Conservation (phyloP, 2,113 vertebrate species). For the Onychorhynchus coronatus region DNA sequence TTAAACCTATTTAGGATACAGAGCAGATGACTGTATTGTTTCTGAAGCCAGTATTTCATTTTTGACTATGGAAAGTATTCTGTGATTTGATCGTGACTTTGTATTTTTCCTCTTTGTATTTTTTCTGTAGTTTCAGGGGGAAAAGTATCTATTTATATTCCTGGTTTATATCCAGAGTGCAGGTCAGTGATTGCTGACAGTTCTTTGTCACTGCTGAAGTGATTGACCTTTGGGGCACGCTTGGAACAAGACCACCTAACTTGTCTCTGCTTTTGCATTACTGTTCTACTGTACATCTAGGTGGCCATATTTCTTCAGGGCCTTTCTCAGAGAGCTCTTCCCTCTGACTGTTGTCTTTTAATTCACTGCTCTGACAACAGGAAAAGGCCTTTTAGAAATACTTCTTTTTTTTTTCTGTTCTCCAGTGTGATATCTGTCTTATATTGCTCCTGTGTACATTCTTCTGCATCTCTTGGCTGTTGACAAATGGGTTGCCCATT, state of each 20-base stretch:
- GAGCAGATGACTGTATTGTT: neutral
- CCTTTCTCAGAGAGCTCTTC: neutral
- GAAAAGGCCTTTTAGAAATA: neutral
- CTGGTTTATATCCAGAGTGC: neutral
- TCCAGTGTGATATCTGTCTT: neutral
- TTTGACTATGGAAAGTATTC: neutral
- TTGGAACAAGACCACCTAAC: neutral
- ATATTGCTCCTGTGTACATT: neutral
- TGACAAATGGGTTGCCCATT: neutral
- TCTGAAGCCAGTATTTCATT: neutral
- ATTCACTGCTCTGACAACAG: neutral
- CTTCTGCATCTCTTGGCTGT: neutral
- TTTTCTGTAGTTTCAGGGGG: neutral
- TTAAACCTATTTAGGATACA: neutral
- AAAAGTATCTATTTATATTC: neutral
- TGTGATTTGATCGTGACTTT: slow-evolving; percentile 1
- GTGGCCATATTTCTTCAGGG: neutral
- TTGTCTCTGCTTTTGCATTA: neutral
- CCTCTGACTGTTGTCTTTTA: neutral
- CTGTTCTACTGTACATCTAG: neutral
- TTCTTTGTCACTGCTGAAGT: neutral
- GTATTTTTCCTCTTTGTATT: slow-evolving; percentile 18
- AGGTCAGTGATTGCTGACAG: neutral
- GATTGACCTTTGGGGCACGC: neutral
- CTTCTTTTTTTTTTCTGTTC: neutral